A percentile compares a stretch with the other conserved stretches of the same genome.
Conservation (phyloP, 2,888 invertebrate genomes). For the Rotaria magnacalcarata region DNA sequence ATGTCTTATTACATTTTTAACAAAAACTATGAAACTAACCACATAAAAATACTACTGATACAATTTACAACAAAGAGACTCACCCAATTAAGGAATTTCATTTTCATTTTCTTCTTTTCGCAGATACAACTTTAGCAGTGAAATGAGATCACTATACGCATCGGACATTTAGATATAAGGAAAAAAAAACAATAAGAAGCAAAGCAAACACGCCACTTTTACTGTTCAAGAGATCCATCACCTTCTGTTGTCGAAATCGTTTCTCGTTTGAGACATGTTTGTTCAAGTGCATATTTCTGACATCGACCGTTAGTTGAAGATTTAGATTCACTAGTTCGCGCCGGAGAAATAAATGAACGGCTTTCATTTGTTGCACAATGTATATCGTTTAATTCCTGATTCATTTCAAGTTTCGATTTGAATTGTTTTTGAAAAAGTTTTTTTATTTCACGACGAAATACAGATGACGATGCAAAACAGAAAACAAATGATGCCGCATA, state of each 20-base stretch:
- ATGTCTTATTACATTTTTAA: not conserved
- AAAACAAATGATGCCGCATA: constrained; percentile 8
- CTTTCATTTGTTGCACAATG: not conserved
- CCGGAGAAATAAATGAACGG: not conserved
- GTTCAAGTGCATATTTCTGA: not conserved
- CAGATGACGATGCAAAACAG: constrained; percentile 23
- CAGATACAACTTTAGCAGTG: not conserved
- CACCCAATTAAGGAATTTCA: not conserved
- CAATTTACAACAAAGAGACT: not conserved
- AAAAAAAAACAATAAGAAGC: not conserved
- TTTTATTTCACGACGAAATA: constrained; percentile 31
- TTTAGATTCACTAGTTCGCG: not conserved
- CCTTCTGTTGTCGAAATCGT: not conserved
- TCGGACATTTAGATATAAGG: not conserved
- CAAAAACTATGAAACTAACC: not conserved
- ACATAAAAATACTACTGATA: not conserved
- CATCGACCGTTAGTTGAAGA: not conserved
- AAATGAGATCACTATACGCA: not conserved
- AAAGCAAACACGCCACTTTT: not conserved
- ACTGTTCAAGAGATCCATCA: not conserved
- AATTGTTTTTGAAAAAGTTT: not conserved
- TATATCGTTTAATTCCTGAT: not conserved
- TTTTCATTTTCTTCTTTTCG: not conserved
- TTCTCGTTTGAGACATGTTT: not conserved
- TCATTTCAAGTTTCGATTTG: not conserved